phyloP scores from a whole-genome alignment of 2,797 vertebrate species.

The Falco cherrug region DNA sequence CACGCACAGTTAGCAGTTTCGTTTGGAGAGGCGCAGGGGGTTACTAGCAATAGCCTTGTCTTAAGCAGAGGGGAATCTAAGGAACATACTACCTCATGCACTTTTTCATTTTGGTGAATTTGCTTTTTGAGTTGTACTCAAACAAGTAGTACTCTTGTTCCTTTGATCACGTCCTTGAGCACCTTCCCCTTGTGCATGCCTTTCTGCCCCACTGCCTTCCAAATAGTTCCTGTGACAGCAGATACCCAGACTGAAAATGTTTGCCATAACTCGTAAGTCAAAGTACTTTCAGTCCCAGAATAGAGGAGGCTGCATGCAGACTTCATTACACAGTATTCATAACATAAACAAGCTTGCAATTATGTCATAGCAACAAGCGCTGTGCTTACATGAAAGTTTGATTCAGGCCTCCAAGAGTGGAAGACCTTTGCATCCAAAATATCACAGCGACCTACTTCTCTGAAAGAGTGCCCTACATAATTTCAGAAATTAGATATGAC shows the following conservation, averaged over 20 bases:
- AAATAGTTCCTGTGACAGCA: constrained; percentile 42
- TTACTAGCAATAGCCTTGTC: background rate
- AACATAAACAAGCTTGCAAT: constrained; percentile 66
- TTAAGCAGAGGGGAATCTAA: constrained; percentile 5
- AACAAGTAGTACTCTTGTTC: background rate
- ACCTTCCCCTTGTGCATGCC: background rate
- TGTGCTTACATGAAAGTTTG: constrained; percentile 54
- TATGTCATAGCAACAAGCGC: constrained; percentile 72
- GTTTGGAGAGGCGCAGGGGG: background rate
- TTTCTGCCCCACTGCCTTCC: constrained; percentile 20
- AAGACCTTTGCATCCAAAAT: constrained; percentile 70
- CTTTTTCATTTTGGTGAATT: background rate
- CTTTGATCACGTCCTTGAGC: constrained; percentile 40
- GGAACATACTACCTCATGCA: background rate
- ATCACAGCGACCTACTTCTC: constrained; percentile 65
- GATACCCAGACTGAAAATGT: constrained; percentile 61
- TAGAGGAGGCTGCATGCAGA: constrained; percentile 53
- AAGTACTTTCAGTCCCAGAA: constrained; percentile 69
- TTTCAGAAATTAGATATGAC: constrained; percentile 63
- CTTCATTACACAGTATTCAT: constrained; percentile 58
- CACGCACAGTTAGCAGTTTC: background rate
- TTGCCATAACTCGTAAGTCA: constrained; percentile 68
- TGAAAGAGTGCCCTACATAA: constrained; percentile 58
- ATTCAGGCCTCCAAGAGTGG: constrained; percentile 58
- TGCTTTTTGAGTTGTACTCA: background rate